Conservation (phyloP, 2,797 vertebrate species). For the Acestrorhynchus altus region DNA sequence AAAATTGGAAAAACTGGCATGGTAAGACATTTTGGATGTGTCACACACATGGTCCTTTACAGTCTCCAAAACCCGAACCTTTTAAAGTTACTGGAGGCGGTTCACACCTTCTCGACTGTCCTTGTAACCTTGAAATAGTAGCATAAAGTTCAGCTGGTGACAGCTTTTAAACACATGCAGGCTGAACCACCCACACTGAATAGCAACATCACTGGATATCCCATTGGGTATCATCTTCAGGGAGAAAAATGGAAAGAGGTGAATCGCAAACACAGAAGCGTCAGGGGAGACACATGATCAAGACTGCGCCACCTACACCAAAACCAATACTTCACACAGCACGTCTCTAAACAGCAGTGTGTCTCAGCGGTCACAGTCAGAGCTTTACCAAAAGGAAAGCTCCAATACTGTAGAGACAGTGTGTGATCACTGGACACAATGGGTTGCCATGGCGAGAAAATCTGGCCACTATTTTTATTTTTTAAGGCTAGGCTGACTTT, state of each 20-base stretch:
- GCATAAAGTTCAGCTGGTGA: background rate
- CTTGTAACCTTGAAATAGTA: constrained; percentile 8
- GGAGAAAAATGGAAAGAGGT: constrained; percentile 6
- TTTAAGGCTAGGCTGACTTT: background rate
- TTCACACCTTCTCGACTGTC: background rate
- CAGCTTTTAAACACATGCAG: background rate
- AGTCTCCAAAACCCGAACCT: background rate
- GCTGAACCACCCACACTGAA: background rate
- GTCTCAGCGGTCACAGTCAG: background rate
- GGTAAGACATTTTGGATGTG: too few relatives aligned
- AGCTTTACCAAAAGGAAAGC: background rate
- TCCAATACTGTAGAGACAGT: background rate
- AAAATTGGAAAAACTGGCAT: too few relatives aligned
- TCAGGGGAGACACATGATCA: background rate
- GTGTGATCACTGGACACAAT: background rate
- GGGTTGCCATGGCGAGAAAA: background rate
- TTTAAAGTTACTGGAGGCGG: background rate
- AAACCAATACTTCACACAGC: background rate
- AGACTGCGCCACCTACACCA: background rate
- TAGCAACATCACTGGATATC: background rate
- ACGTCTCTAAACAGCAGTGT: background rate
- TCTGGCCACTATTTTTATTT: background rate
- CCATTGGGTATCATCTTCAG: background rate
- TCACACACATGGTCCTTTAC: too few relatives aligned
- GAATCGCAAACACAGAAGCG: background rate